Percentiles rank a stretch among this genome's conserved stretches.
phyloP scores from a whole-genome alignment of 1,140 invertebrate genomes.

The Nixonia krombeini region DNA sequence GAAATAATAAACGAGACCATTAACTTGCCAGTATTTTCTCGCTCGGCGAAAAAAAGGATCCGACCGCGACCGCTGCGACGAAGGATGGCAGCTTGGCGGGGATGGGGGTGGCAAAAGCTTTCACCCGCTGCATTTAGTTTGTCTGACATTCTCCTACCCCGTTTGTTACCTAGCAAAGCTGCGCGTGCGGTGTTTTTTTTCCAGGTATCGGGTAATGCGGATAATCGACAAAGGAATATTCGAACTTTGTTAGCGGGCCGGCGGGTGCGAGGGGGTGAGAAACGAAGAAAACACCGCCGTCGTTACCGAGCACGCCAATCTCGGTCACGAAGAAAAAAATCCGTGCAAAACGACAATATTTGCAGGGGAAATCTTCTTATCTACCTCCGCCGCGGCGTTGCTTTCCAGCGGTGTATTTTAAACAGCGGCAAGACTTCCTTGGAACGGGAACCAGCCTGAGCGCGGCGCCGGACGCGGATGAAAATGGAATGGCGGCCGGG shows the following conservation, averaged over 20 bases:
- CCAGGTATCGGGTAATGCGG: conserved; percentile 32
- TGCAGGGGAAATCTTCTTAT: conserved; percentile 33
- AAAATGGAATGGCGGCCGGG: no score
- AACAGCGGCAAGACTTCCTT: no score
- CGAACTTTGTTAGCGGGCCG: conserved; percentile 42
- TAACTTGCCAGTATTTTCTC: conserved; percentile 54
- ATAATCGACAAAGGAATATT: conserved; percentile 46
- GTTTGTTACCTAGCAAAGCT: not conserved
- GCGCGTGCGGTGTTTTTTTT: conserved; percentile 28
- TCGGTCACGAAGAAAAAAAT: conserved; percentile 30
- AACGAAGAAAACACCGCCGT: conserved; percentile 31
- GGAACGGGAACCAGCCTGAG: no score
- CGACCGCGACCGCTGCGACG: conserved; percentile 35
- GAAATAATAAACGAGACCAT: conserved; percentile 57
- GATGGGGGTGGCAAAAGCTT: conserved; percentile 52
- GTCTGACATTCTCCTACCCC: conserved; percentile 13
- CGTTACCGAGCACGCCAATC: conserved; percentile 15
- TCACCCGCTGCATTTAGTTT: conserved; percentile 37
- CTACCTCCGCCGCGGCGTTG: no score
- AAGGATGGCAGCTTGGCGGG: no score
- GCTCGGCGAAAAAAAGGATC: conserved; percentile 44
- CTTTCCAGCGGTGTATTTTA: no score
- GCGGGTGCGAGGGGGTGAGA: no score
- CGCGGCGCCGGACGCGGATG: no score
- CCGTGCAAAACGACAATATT: conserved; percentile 34